Conservation (phyloP, 1,140 invertebrate species). For the Dendroctonus ponderosae region DNA sequence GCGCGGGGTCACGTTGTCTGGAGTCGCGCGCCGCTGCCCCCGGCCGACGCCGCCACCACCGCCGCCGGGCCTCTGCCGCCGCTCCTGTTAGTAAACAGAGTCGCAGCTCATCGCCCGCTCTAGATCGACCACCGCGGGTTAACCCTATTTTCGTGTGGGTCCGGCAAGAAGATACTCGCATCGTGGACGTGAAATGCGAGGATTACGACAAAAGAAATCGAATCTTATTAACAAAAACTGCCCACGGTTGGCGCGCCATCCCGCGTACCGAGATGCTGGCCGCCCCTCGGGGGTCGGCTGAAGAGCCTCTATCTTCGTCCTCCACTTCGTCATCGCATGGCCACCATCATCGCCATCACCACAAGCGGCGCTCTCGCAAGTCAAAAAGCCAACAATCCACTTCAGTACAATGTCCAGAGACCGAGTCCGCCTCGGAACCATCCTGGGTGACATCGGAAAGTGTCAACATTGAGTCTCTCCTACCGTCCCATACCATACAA, state of each 20-base stretch:
- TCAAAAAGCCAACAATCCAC: slow-evolving; percentile 41
- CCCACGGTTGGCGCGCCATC: slow-evolving; percentile 77
- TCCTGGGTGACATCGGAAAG: slow-evolving; percentile 51
- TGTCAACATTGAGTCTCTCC: slow-evolving; percentile 59
- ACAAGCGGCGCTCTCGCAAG: slow-evolving; percentile 40
- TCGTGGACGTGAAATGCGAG: slow-evolving; percentile 79
- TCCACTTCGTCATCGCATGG: slow-evolving; percentile 38
- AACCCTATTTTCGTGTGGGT: slow-evolving; percentile 82
- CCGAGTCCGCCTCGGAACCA: slow-evolving; percentile 35
- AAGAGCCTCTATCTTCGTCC: slow-evolving; percentile 39
- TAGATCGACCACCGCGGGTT: slow-evolving; percentile 56
- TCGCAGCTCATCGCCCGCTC: slow-evolving; percentile 37
- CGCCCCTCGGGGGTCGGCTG: slow-evolving; percentile 56
- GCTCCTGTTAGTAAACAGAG: slow-evolving; percentile 51
- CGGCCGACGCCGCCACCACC: slow-evolving; percentile 40
- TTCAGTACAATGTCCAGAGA: slow-evolving; percentile 32
- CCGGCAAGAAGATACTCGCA: slow-evolving; percentile 70
- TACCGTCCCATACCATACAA: slow-evolving; percentile 59
- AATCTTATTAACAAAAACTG: slow-evolving; percentile 74
- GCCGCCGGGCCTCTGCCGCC: slow-evolving; percentile 45
- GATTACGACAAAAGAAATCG: slow-evolving; percentile 82
- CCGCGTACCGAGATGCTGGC: slow-evolving; percentile 68
- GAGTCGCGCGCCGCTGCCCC: slow-evolving; percentile 48
- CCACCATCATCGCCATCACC: slow-evolving; percentile 41
- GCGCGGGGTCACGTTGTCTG: slow-evolving; percentile 46